Base-by-base conservation (phyloP, 2,113 vertebrate species). In the cattle (Bos taurus) region DNA sequence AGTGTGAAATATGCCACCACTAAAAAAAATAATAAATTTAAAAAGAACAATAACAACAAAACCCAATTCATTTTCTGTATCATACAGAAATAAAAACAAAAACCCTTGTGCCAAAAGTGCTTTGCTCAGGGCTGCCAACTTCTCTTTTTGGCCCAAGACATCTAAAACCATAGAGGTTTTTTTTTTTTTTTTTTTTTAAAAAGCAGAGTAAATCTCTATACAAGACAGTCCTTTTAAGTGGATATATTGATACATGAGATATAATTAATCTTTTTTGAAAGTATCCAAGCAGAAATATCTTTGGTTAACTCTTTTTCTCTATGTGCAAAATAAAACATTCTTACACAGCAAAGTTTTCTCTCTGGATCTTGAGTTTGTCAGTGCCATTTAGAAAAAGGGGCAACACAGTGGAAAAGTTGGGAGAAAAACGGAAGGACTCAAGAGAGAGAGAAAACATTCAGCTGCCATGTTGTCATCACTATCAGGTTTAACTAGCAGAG, bases 221-320 rank as follows among this genome's bases (percentile, higher is more conserved):
- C 33, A 96, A 56, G 62, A 84, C 4, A 92, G 12, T 94, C 80
- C 36, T 92, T 95, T 90, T n/a, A 91, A 91, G 46, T 56, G 64
- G 85, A 92, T 19, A 19, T 97, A 93, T 5, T 90, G 62, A 95
- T 92, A 96, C 13, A 36, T 96, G 82, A 93, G 64, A 60, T 93
- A 94, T 82, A 93, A 80, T 88, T 80, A 93, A 15, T 96, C 90
- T 94, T 82, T n/a, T 97, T 95, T 93, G 25, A 97, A 97, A 97
- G 83, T 81, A 88, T 96, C 96, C 97, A 94, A 97, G 74, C 93
- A 98, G 89, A 98, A 98, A 98, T 94, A 89, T 94, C 94, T 98
- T 96, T 94, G 97, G 98, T 98, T 98, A 97, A 71, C 83, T 98
- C 92, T 94, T 98, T 98, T 97, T 94, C 97, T 97, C 97, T 97